A percentile compares a stretch with the other conserved stretches of the same genome.
These are phyloP conservation scores for Trissoscelio sp. DNA, from an alignment of 2,888 invertebrate genomes.

Conservation along the genomic window DNA sequence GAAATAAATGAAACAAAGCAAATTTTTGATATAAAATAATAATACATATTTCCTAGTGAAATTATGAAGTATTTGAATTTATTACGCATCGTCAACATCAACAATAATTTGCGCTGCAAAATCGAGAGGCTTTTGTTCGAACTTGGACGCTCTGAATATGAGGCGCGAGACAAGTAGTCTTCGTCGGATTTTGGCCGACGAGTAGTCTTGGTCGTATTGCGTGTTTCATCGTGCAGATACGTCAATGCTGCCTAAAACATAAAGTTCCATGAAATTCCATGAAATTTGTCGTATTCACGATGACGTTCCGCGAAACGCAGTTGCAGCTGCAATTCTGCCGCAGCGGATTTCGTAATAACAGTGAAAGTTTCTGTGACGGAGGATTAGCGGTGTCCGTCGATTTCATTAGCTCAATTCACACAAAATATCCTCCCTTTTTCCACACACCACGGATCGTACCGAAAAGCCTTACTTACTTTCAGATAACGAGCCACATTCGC, in stretches of 20 bases:
- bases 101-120: too few species aligned
- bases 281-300: slow-evolving; percentile 55
- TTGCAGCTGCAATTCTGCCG: slow-evolving; percentile 25
- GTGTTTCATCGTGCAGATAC: slow-evolving; percentile 35
- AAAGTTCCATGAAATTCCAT: slow-evolving; percentile 49
- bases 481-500: slow-evolving; percentile 35
- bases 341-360: slow-evolving; percentile 44
- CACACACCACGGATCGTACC: neutral
- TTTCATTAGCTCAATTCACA: slow-evolving; percentile 58
- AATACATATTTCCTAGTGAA: too few species aligned
- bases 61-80: too few species aligned
- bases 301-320: slow-evolving; percentile 34
- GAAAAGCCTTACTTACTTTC: slow-evolving; percentile 38
- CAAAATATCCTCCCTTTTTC: slow-evolving; percentile 25
- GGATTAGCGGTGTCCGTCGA: slow-evolving; percentile 56
- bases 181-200: slow-evolving; percentile 6
- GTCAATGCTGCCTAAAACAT: slow-evolving; percentile 45
- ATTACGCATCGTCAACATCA: too few species aligned
- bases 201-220: slow-evolving; percentile 26
- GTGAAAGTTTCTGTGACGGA: slow-evolving; percentile 44
- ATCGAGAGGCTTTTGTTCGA: slow-evolving; percentile 2
- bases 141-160: neutral
- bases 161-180: slow-evolving; percentile 11
- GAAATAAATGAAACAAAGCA: too few species aligned
- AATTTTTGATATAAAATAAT: too few species aligned